A percentile compares a stretch with the other conserved stretches of the same genome.
phyloP scores from a whole-genome alignment of 2,113 vertebrate species.

The Ibidorhyncha struthersii region DNA sequence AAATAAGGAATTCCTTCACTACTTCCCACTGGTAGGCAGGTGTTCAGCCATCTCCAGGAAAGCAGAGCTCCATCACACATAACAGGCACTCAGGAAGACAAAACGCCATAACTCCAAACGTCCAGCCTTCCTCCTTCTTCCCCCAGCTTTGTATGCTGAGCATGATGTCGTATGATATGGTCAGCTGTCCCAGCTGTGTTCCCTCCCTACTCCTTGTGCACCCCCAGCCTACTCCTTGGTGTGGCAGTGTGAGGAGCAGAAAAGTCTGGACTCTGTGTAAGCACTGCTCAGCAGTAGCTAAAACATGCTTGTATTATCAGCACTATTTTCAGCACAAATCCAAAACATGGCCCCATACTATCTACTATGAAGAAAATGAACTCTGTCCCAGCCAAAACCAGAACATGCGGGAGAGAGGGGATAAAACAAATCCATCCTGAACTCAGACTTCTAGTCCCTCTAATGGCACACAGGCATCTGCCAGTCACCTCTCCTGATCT shows the following conservation, averaged over 20 bases:
- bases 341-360: rapidly evolving
- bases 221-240: rapidly evolving
- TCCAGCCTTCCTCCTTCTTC: neutral
- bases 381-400: neutral
- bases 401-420: neutral
- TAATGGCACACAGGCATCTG: neutral
- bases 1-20: neutral
- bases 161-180: neutral
- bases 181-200: neutral
- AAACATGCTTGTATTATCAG: neutral
- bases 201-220: neutral
- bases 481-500: neutral
- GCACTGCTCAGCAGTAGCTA: neutral
- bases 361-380: neutral
- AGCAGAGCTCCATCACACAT: neutral
- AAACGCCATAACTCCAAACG: neutral
- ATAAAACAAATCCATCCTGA: neutral
- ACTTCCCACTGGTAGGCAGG: neutral
- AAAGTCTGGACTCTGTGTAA: neutral
- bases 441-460: neutral
- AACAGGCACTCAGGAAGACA: neutral
- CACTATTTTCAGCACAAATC: neutral
- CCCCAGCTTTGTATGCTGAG: neutral
- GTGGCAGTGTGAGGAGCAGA: neutral
- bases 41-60: neutral